Conservation (phyloP, 2,113 vertebrate genomes). For the Delphinapterus leucas region DNA sequence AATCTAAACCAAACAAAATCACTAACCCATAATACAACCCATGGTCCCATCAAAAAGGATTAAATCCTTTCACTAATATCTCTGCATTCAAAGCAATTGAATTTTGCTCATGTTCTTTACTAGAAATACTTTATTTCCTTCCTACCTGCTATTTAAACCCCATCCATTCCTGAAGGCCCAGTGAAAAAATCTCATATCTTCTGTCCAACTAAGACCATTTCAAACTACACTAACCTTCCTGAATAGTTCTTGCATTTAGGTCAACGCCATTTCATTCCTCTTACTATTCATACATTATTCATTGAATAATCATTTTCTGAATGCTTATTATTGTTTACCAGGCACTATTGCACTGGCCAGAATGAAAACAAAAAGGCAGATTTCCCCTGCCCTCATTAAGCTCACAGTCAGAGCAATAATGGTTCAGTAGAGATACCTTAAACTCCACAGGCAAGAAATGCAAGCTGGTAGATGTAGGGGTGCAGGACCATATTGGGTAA, state of each 20-base stretch:
- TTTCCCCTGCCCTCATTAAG: neutral
- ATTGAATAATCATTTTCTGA: conserved; percentile 22
- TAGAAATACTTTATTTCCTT: neutral
- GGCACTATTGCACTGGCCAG: neutral
- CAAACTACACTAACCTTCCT: neutral
- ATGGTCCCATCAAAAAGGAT: neutral
- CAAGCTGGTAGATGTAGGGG: neutral
- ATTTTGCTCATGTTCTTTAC: neutral
- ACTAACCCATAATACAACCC: neutral
- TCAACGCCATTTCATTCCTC: neutral
- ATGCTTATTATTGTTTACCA: neutral
- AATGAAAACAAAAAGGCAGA: neutral
- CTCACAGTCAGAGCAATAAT: neutral
- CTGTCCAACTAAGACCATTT: conserved; percentile 3
- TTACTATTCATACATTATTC: conserved; percentile 12
- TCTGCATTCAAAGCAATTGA: neutral
- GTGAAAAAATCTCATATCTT: neutral
- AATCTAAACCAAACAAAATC: conserved; percentile 22
- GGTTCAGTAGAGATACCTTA: neutral
- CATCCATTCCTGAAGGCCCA: neutral
- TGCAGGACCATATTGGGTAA: neutral
- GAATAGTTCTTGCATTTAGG: neutral
- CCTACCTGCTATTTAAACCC: neutral
- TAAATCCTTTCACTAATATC: conserved; percentile 10
- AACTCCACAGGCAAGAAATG: neutral